Evolutionary conservation across 2,888 invertebrate species (phyloP).

Genomic region (Phyto melanocephala): DNA sequence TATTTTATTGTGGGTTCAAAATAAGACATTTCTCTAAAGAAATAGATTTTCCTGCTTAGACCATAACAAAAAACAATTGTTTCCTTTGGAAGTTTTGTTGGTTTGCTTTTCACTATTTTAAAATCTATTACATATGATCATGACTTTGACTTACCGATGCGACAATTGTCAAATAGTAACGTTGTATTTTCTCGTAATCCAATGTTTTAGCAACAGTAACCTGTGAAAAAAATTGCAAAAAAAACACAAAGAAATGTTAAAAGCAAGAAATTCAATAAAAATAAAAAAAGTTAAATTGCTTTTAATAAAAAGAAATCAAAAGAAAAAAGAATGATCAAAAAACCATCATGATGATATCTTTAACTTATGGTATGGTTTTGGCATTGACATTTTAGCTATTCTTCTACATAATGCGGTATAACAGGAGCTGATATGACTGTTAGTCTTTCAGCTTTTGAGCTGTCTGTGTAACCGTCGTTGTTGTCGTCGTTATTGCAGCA

Average conservation of each 20-base stretch:
- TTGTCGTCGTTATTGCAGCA: constrained; percentile 11
- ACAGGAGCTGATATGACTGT: constrained; percentile 43
- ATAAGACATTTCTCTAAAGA: constrained; percentile 62
- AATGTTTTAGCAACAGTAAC: constrained; percentile 91
- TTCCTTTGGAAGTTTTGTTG: constrained; percentile 43
- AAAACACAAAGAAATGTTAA: constrained; percentile 29
- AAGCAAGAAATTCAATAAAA: constrained; percentile 27
- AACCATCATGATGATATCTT: constrained; percentile 58
- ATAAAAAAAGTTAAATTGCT: constrained; percentile 51
- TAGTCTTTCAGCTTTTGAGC: neutral
- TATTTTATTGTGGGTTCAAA: constrained; percentile 55
- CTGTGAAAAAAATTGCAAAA: constrained; percentile 67
- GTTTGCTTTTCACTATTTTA: constrained; percentile 22
- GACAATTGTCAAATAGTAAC: constrained; percentile 91
- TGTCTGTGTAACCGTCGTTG: constrained; percentile 22
- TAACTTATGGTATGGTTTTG: constrained; percentile 37
- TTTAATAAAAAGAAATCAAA: constrained; percentile 20
- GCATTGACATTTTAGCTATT: constrained; percentile 7
- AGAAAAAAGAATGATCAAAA: constrained; percentile 31
- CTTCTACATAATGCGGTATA: constrained; percentile 18
- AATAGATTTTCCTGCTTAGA: constrained; percentile 25
- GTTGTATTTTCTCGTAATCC: constrained; percentile 92
- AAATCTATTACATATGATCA: constrained; percentile 47
- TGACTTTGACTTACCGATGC: constrained; percentile 86
- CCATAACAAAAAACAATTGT: neutral